Percentiles rank a stretch among this genome's conserved stretches.
phyloP scores from a whole-genome alignment of 2,888 invertebrate species.

The Neria commutata region DNA sequence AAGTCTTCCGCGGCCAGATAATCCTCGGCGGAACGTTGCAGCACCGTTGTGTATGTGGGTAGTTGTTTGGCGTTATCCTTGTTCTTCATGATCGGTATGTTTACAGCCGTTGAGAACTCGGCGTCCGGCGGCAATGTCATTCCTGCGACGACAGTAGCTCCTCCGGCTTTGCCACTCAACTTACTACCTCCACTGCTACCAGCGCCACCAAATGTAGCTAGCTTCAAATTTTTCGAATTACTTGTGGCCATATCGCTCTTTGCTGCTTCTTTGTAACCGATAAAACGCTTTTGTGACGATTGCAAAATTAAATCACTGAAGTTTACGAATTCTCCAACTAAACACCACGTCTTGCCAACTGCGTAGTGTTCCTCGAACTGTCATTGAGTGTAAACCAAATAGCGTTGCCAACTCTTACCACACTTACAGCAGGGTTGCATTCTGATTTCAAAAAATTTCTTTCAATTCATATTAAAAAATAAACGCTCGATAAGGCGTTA shows the following conservation, averaged over 20 bases:
- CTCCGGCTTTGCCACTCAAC: constrained; percentile 18
- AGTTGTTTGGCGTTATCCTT: constrained; percentile 72
- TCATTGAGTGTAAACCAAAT: too few species aligned
- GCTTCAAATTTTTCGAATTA: constrained; percentile 34
- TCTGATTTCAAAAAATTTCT: too few species aligned
- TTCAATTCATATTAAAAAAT: too few species aligned
- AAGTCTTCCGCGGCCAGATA: constrained; percentile 86
- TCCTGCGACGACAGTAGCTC: constrained; percentile 6
- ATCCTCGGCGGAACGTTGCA: constrained; percentile 74
- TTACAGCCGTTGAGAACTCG: constrained; percentile 33
- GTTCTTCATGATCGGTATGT: constrained; percentile 72
- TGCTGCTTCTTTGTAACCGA: constrained; percentile 17
- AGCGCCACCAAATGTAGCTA: constrained; percentile 19
- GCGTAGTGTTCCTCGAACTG: too few species aligned
- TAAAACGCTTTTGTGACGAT: constrained; percentile 3
- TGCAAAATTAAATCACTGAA: too few species aligned
- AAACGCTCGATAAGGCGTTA: too few species aligned
- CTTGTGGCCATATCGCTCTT: constrained; percentile 34
- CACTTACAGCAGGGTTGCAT: too few species aligned
- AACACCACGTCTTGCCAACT: too few species aligned
- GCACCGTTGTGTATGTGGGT: constrained; percentile 71
- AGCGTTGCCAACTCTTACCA: too few species aligned
- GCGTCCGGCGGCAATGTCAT: constrained; percentile 21
- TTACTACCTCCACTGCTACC: background rate
- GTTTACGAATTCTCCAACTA: too few species aligned